A percentile compares a stretch with the other conserved stretches of the same genome.
These are phyloP conservation scores for Minunthozetes semirufus DNA, from an alignment of 2,888 invertebrate genomes.

Conservation along the genomic window DNA sequence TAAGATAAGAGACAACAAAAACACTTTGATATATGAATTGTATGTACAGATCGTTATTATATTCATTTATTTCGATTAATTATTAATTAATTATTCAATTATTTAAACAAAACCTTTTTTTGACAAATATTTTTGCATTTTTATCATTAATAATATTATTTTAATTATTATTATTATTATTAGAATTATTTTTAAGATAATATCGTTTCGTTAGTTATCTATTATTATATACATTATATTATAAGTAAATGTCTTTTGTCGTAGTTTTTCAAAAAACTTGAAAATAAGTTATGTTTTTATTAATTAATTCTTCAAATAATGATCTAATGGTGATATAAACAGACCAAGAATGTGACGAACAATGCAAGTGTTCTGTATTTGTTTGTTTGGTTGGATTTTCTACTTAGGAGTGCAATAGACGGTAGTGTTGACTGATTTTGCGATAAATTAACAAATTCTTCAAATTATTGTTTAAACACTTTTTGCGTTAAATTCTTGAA, in stretches of 20 bases:
- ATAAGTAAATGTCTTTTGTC: not conserved
- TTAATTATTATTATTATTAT: slow-evolving; percentile 1
- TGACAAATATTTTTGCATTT: slow-evolving; percentile 15
- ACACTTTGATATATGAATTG: not conserved
- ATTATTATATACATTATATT: not conserved
- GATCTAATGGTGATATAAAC: slow-evolving; percentile 12
- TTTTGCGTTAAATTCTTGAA: not conserved
- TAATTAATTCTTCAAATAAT: not conserved
- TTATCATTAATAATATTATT: slow-evolving; percentile 9
- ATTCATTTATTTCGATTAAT: not conserved
- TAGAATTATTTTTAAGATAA: not conserved
- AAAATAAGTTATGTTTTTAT: not conserved
- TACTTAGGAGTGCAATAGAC: slow-evolving; percentile 24
- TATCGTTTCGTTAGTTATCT: slow-evolving; percentile 10
- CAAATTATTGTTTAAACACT: not conserved
- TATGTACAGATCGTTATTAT: slow-evolving; percentile 27
- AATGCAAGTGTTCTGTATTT: not conserved
- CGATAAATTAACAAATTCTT: not conserved
- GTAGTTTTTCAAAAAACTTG: not conserved
- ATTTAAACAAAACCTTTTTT: not conserved
- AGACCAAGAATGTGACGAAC: not conserved
- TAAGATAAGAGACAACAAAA: not conserved
- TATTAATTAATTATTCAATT: not conserved
- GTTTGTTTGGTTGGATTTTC: not conserved
- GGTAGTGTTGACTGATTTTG: not conserved